A percentile compares a stretch with the other conserved stretches of the same genome.
Conservation (phyloP, 92 coral and sea anemone genomes). For the Phenganax subtilis region DNA sequence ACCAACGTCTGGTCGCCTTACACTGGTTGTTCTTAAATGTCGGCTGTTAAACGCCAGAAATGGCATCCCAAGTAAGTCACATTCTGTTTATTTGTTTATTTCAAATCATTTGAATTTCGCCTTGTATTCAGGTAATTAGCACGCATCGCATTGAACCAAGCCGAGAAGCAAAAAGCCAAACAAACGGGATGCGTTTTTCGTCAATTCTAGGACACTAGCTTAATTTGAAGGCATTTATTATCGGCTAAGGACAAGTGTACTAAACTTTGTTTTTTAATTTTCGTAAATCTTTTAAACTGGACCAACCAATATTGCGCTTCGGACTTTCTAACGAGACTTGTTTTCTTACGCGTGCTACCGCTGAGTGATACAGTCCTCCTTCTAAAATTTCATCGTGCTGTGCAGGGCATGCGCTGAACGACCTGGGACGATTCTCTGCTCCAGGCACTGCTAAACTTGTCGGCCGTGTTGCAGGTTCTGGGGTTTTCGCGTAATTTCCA, state of each 20-base stretch:
- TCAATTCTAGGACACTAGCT: neutral
- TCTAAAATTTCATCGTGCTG: neutral
- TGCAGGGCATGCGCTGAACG: constrained; percentile 27
- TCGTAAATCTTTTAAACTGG: constrained; percentile 33
- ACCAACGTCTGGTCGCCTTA: constrained; percentile 88
- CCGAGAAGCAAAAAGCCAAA: too few relatives aligned
- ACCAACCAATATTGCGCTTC: constrained; percentile 22
- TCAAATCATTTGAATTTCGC: too few relatives aligned
- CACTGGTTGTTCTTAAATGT: constrained; percentile 90
- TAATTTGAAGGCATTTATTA: neutral
- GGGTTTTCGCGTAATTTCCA: neutral
- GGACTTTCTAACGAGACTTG: constrained; percentile 31
- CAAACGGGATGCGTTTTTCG: neutral
- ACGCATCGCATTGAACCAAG: too few relatives aligned
- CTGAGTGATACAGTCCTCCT: neutral
- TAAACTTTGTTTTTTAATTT: constrained; percentile 21
- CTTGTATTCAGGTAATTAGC: too few relatives aligned
- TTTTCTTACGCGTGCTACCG: neutral
- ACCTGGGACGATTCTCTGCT: constrained; percentile 14
- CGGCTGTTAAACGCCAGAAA: constrained; percentile 63
- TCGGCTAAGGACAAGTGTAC: neutral
- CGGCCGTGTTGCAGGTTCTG: constrained; percentile 15
- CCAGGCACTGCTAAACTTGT: constrained; percentile 27
- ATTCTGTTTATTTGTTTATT: neutral
- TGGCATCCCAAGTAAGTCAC: constrained; percentile 70